Evolutionary conservation across 1,140 invertebrate genomes (phyloP), one percentile per base, ranked within the genome.

Genomic region (Aphaenogaster floridana): DNA sequence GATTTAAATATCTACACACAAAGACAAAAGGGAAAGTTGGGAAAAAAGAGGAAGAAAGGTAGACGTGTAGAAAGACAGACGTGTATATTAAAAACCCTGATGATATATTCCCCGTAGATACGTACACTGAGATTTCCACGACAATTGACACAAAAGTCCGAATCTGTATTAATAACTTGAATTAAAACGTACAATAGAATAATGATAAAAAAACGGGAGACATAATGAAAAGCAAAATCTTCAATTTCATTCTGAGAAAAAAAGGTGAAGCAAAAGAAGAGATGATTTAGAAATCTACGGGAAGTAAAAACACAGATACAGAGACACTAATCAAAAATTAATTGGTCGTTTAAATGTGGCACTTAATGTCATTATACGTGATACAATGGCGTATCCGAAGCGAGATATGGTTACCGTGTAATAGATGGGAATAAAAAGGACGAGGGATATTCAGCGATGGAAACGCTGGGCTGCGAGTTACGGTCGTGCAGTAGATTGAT

Each of bases 61-160:
- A n/a, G n/a, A n/a, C n/a, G n/a, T n/a, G n/a, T n/a, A n/a, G n/a
- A n/a, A n/a, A 39, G 28, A 50, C 4, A 21, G 28, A 13, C 17
- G 15, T n/a, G 77, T 80, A 54, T 68, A 52, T 80, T 80, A 80
- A 80, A 80, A 50, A 15, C 8, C 15, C 15, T 5, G 59, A 66
- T 13, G 59, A 34, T 13, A 9, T 68, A 52, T 79, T 1, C 28
- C 11, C 42, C 28, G 4, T 42, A 21, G 34, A 66, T 6, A 13
- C 4, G 28, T 71, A 34, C 11, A 3, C 4, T 8, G 42, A 48
- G 7, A 74, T 83, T 83, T 72, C 5, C 21, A 3, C 3, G 48
- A 64, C 17, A 50, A 64, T 79, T n/a, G 52, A 48, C 15, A 48
- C 15, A 57, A 50, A 64, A 48, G 48, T 66, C 4, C 54, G 15